These are phyloP conservation scores for Dysidea cf. avara DNA, from an alignment of 37 sponge, comb jelly and placozoan species.

Conservation along the genomic window DNA sequence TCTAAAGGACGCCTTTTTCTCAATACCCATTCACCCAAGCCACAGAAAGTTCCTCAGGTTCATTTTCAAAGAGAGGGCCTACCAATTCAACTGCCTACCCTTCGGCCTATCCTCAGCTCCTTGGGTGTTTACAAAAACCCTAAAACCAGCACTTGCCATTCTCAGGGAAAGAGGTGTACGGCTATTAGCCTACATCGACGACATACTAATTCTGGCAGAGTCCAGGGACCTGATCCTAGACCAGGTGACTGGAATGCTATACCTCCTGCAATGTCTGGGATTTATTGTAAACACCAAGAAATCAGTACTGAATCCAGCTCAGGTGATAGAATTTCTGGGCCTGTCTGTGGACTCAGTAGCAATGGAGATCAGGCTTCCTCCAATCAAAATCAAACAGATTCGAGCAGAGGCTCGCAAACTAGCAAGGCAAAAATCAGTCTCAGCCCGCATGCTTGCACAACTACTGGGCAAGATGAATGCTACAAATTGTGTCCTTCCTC, in stretches of 20 bases:
- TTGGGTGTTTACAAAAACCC: too few species aligned
- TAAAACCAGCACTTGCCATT: background rate
- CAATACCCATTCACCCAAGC: too few species aligned
- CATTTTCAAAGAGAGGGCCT: too few species aligned
- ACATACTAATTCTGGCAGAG: conserved; percentile 17
- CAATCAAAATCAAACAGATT: conserved; percentile 1
- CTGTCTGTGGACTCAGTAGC: conserved; percentile 6
- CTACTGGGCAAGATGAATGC: conserved; percentile 24
- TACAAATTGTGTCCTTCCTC: conserved; percentile 6
- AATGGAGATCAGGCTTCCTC: conserved; percentile 26
- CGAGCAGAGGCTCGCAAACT: background rate
- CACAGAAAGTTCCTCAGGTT: too few species aligned
- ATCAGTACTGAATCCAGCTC: conserved; percentile 14
- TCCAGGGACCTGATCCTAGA: conserved; percentile 4
- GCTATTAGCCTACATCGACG: too few species aligned
- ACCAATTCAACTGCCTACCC: too few species aligned
- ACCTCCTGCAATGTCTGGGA: conserved; percentile 21
- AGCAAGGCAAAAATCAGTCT: background rate
- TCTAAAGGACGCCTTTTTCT: too few species aligned
- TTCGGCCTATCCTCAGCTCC: too few species aligned
- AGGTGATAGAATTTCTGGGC: conserved; percentile 45
- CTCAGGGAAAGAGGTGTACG: background rate
- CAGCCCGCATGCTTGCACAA: background rate
- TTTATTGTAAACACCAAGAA: conserved; percentile 26
- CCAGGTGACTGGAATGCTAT: background rate